Base-by-base conservation (phyloP, 1,140 invertebrate genomes). In the Micrasema minimum region DNA sequence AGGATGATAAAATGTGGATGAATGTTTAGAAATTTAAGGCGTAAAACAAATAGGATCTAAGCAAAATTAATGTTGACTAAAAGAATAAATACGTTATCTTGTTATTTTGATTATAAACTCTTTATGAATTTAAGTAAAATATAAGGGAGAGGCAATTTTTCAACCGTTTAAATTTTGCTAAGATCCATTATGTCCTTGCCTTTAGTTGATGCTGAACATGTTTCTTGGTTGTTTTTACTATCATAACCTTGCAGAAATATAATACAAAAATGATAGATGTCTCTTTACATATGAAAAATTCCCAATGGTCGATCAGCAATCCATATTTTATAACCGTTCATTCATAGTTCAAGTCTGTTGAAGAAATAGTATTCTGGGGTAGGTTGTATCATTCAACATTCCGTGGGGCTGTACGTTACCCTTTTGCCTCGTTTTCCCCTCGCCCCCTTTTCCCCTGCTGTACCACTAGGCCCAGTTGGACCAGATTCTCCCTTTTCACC, bases 371-470 rank as follows among this genome's bases (percentile, higher is more conserved):
- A 31, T 46, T 46, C 14, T 38, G 55, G 65, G 48, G 37, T 55
- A 67, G 53, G 26, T 55, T 66, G 62, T 62, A 12, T 73, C 70
- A 72, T 67, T 50, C 45, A 71, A 64, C 72, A 74, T 70, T 53
- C 71, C 26, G n/a, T 48, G 46, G 53, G 67, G 53, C 65, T 62
- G 14, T 67, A 70, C 61, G 22, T 92, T 93, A 94, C 93, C 92
- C 90, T 87, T 86, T 93, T 93, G 83, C 93, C 93, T 82, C 90
- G 89, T 77, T 93, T 93, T 80, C 94, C 93, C 78, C 92, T 86
- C 72, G 89, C 83, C 77, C 93, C 93, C 80, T 90, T 91, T 77
- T 92, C 91, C 69, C 92, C 92, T 76, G 88, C 83, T 76, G 86
- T 85, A 77, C 93, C 93, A 73, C 89, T 87, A 76, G 91, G 89